Evolutionary conservation across 2,113 vertebrate genomes (phyloP).

Genomic region (Cyanocitta stelleri): DNA sequence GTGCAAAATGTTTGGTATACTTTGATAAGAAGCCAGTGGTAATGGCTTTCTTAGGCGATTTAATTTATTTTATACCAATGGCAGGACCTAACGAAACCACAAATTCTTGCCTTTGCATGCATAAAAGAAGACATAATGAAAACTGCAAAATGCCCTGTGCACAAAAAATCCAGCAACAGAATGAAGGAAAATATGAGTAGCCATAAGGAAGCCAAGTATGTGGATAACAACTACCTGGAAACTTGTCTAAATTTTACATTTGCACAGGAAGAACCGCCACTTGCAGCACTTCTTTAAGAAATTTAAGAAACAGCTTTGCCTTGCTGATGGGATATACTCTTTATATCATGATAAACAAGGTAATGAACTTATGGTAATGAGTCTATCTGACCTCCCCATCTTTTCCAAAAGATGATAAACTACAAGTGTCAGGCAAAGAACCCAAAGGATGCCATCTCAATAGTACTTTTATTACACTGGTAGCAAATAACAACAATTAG

Average conservation of each 20-base stretch:
- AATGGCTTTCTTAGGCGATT: constrained; percentile 15
- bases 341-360: not conserved
- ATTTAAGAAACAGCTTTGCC: not conserved
- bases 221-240: not conserved
- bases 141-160: not conserved
- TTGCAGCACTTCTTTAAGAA: not conserved
- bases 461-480: not conserved
- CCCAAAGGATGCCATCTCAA: not conserved
- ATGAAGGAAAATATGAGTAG: not conserved
- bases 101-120: not conserved
- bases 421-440: not conserved
- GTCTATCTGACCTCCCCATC: not conserved
- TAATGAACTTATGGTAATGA: not conserved
- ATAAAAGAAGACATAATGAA: not conserved
- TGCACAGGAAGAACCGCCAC: not conserved
- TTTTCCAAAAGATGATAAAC: not conserved
- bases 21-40: constrained; percentile 18
- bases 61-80: not conserved
- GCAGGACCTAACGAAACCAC: not conserved
- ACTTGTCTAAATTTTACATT: not conserved
- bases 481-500: not conserved
- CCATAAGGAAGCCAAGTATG: not conserved
- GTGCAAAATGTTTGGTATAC: not conserved
- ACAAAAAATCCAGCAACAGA: not conserved
- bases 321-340: not conserved